Percentiles rank a stretch among this genome's conserved stretches.
These are phyloP conservation scores for Peribatodes rhomboidaria DNA, from an alignment of 2,888 invertebrate species.

Conservation along the genomic window DNA sequence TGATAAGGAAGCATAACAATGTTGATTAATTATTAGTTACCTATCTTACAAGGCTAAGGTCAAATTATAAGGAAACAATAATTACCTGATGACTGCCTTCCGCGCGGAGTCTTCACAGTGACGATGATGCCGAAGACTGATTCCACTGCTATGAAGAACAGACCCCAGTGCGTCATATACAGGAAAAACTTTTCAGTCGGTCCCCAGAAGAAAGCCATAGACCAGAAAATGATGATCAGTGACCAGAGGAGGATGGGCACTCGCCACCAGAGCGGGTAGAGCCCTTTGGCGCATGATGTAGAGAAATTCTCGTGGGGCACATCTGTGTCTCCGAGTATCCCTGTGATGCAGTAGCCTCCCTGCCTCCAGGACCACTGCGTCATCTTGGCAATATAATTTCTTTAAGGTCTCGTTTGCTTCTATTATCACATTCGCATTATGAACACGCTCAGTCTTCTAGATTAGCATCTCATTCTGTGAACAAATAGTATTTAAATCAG, in stretches of 20 bases:
- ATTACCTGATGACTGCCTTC: constrained; percentile 60
- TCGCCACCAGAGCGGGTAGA: constrained; percentile 76
- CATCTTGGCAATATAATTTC: constrained; percentile 49
- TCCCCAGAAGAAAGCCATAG: constrained; percentile 74
- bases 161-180: constrained; percentile 87
- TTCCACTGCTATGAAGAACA: constrained; percentile 73
- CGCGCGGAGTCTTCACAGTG: constrained; percentile 58
- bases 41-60: constrained; percentile 12
- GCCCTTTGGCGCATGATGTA: constrained; percentile 62
- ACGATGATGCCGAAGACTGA: constrained; percentile 73
- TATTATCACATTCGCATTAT: constrained; percentile 19
- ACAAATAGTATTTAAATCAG: constrained; percentile 38
- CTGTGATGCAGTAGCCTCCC: constrained; percentile 66
- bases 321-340: constrained; percentile 63
- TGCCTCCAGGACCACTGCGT: constrained; percentile 63
- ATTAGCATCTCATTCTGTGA: constrained; percentile 42
- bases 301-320: constrained; percentile 66
- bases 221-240: constrained; percentile 63
- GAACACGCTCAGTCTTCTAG: background rate
- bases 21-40: constrained; percentile 7
- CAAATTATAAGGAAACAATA: constrained; percentile 8
- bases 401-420: constrained; percentile 9
- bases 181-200: constrained; percentile 78
- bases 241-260: constrained; percentile 77
- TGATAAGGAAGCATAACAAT: constrained; percentile 1